Percentiles rank a stretch among this genome's conserved stretches.
These are phyloP conservation scores for Lagopus muta DNA, from an alignment of 2,113 vertebrate species.

Conservation along the genomic window DNA sequence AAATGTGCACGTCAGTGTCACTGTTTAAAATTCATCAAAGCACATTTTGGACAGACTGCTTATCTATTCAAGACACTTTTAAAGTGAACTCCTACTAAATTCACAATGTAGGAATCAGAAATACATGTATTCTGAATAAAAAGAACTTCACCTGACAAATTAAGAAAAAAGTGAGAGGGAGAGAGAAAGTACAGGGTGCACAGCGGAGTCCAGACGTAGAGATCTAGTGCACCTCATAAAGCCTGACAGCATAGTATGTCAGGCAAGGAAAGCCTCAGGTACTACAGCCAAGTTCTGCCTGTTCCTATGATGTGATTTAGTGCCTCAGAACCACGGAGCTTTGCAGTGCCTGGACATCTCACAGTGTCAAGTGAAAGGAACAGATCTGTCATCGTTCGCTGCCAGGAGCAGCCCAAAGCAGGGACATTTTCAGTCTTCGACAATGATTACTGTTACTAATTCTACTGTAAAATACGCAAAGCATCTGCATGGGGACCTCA, in stretches of 20 bases:
- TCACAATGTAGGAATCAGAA: constrained; percentile 36
- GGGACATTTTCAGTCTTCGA: constrained; percentile 62
- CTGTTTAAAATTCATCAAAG: constrained; percentile 59
- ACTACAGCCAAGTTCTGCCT: constrained; percentile 27
- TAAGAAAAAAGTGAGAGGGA: not conserved
- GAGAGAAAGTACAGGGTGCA: not conserved
- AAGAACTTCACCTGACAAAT: constrained; percentile 49
- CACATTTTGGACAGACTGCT: constrained; percentile 57
- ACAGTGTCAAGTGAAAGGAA: constrained; percentile 43
- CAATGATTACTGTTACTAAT: constrained; percentile 74
- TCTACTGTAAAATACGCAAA: constrained; percentile 69
- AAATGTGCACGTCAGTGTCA: not conserved
- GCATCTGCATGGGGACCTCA: constrained; percentile 80
- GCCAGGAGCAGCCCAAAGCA: constrained; percentile 34
- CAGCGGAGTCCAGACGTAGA: not conserved
- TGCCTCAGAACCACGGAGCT: not conserved
- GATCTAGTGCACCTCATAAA: constrained; percentile 43
- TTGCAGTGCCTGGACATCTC: constrained; percentile 47
- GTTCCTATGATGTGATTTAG: constrained; percentile 30
- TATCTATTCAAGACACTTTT: constrained; percentile 59
- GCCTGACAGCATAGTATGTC: constrained; percentile 20
- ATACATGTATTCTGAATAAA: constrained; percentile 42
- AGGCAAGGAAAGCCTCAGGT: constrained; percentile 23
- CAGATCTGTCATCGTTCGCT: constrained; percentile 68
- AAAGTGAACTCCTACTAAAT: constrained; percentile 49